These are phyloP conservation scores for Agrotis clavis DNA, from an alignment of 2,888 invertebrate species.

Conservation along the genomic window DNA sequence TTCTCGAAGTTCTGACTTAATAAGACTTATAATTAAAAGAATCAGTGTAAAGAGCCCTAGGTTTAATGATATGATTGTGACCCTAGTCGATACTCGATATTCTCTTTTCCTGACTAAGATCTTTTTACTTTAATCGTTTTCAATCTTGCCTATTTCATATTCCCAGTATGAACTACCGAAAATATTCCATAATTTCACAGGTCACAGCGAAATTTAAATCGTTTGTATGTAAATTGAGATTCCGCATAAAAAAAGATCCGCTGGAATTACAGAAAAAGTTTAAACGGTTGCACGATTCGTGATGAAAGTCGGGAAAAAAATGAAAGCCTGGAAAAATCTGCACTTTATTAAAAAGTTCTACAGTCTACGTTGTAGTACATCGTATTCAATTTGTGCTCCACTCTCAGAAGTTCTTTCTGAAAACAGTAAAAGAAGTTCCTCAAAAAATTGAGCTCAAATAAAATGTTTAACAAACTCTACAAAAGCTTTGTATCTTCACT, in stretches of 20 bases:
- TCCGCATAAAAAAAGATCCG: slow-evolving; percentile 41
- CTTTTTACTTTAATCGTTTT: neutral
- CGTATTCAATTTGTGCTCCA: slow-evolving; percentile 39
- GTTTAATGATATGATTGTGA: too few relatives aligned
- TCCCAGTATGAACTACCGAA: slow-evolving; percentile 17
- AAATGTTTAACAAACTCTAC: slow-evolving; percentile 52
- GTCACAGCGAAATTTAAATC: slow-evolving; percentile 36
- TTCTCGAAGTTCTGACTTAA: too few relatives aligned
- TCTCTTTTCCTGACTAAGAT: neutral
- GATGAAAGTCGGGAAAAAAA: slow-evolving; percentile 32
- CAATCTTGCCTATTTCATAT: slow-evolving; percentile 25
- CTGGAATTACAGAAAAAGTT: slow-evolving; percentile 36
- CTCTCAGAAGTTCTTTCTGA: slow-evolving; percentile 31
- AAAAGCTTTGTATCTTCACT: slow-evolving; percentile 42
- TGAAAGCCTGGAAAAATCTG: slow-evolving; percentile 27
- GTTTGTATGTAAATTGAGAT: slow-evolving; percentile 49
- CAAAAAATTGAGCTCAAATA: slow-evolving; percentile 59
- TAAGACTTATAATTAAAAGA: too few relatives aligned
- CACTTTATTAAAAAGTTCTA: slow-evolving; percentile 49
- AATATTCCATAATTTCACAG: slow-evolving; percentile 15
- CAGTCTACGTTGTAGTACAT: slow-evolving; percentile 20
- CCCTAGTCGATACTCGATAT: too few relatives aligned
- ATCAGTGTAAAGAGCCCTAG: too few relatives aligned
- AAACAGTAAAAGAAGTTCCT: slow-evolving; percentile 47
- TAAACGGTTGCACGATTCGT: slow-evolving; percentile 31